Conservation (phyloP, 1,140 invertebrate species). For the Oryzaephilus surinamensis region DNA sequence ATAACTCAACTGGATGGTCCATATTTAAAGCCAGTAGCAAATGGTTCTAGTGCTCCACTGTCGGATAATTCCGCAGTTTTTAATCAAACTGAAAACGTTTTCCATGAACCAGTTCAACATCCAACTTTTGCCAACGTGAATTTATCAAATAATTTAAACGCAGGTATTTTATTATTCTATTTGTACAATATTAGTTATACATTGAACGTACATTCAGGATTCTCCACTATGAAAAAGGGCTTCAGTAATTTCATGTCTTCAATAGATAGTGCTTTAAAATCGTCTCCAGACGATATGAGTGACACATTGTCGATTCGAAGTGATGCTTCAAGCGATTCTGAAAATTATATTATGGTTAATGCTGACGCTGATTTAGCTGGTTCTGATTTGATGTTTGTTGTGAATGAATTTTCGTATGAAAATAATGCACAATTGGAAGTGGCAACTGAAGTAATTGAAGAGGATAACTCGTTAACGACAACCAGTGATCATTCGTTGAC, state of each 20-base stretch:
- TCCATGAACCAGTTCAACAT: not conserved
- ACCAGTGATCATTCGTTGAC: slow-evolving; percentile 71
- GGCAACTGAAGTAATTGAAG: slow-evolving; percentile 73
- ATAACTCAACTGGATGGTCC: slow-evolving; percentile 13
- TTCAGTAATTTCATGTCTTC: slow-evolving; percentile 69
- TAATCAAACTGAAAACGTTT: slow-evolving; percentile 9
- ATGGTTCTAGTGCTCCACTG: slow-evolving; percentile 11
- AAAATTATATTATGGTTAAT: slow-evolving; percentile 60
- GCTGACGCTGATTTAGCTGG: slow-evolving; percentile 25
- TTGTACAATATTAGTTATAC: not conserved
- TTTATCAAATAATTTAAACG: slow-evolving; percentile 28
- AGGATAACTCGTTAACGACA: slow-evolving; percentile 51
- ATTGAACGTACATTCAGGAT: slow-evolving; percentile 37
- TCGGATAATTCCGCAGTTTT: slow-evolving; percentile 10
- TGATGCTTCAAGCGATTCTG: slow-evolving; percentile 71
- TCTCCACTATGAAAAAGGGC: slow-evolving; percentile 68
- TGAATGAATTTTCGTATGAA: slow-evolving; percentile 24
- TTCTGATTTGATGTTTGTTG: slow-evolving; percentile 43
- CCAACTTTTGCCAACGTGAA: slow-evolving; percentile 21
- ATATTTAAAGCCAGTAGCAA: slow-evolving; percentile 11
- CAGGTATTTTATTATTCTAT: slow-evolving; percentile 14
- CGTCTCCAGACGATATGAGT: slow-evolving; percentile 58
- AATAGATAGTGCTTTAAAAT: slow-evolving; percentile 64
- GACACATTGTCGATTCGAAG: slow-evolving; percentile 59
- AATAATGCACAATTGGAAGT: slow-evolving; percentile 49